Percentiles rank a stretch among this genome's conserved stretches.
phyloP scores from a whole-genome alignment of 1,140 invertebrate genomes.

The Pseudomyrmex cubaensis region DNA sequence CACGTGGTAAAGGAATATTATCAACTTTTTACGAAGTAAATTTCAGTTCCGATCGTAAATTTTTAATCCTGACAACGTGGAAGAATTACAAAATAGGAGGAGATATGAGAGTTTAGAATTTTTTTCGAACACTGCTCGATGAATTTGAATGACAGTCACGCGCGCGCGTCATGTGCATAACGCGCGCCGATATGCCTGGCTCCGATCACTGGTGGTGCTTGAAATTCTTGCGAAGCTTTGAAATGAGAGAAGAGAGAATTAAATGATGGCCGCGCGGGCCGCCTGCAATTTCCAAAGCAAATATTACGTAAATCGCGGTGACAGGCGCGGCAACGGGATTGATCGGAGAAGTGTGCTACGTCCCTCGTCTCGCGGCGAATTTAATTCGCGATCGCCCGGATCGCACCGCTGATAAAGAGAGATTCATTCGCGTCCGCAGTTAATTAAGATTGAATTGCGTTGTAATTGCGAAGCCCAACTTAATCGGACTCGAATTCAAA shows the following conservation, averaged over 20 bases:
- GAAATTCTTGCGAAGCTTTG: constrained; percentile 15
- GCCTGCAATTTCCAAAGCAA: constrained; percentile 63
- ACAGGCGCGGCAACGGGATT: constrained; percentile 37
- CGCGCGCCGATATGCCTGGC: constrained; percentile 3
- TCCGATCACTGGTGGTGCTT: background rate
- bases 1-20: background rate
- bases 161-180: constrained; percentile 38
- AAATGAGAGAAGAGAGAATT: constrained; percentile 51
- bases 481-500: constrained; percentile 3
- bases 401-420: constrained; percentile 57
- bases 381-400: constrained; percentile 48
- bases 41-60: background rate
- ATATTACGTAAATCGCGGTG: constrained; percentile 23
- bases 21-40: constrained; percentile 1
- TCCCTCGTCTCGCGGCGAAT: constrained; percentile 9
- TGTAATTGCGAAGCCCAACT: constrained; percentile 46
- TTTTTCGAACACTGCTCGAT: background rate
- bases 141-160: constrained; percentile 39
- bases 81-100: background rate
- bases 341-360: constrained; percentile 38
- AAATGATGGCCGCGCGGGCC: constrained; percentile 41
- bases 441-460: constrained; percentile 74
- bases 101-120: background rate
- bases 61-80: no score
- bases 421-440: constrained; percentile 57